phyloP scores from a whole-genome alignment of 2,113 vertebrate species.

The Syngnathus typhle region DNA sequence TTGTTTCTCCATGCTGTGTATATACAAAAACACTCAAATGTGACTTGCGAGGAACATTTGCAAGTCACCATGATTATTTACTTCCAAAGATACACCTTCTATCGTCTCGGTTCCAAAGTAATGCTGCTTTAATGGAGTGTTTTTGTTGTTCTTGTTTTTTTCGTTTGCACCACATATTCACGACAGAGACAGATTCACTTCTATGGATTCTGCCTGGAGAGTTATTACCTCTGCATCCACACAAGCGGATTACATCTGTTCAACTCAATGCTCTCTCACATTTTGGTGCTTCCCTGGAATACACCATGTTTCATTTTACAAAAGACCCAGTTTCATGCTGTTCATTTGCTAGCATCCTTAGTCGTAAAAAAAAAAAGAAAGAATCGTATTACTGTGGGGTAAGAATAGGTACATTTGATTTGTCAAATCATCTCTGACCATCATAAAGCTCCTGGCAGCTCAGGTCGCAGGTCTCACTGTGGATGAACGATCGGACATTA shows the following conservation, averaged over 20 bases:
- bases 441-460: not conserved
- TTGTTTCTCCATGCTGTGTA: not conserved
- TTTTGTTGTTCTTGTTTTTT: constrained; percentile 1
- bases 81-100: not conserved
- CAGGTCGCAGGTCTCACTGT: not conserved
- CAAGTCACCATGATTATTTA: not conserved
- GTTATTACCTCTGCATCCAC: constrained; percentile 41
- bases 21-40: not conserved
- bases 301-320: not conserved
- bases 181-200: constrained; percentile 44
- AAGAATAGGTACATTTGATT: too few species aligned
- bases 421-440: not conserved
- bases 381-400: too few species aligned
- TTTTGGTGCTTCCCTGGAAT: not conserved
- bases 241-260: constrained; percentile 44
- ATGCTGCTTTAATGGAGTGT: constrained; percentile 25
- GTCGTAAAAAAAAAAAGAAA: too few species aligned
- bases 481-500: not conserved
- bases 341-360: not conserved
- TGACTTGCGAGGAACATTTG: too few species aligned
- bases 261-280: constrained; percentile 11
- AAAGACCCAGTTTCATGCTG: constrained; percentile 17
- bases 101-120: not conserved
- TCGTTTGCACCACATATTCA: constrained; percentile 35
- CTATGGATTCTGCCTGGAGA: constrained; percentile 4